A percentile compares a stretch with the other conserved stretches of the same genome.
Conservation (phyloP, 2,797 vertebrate species). For the Poecilia picta region DNA sequence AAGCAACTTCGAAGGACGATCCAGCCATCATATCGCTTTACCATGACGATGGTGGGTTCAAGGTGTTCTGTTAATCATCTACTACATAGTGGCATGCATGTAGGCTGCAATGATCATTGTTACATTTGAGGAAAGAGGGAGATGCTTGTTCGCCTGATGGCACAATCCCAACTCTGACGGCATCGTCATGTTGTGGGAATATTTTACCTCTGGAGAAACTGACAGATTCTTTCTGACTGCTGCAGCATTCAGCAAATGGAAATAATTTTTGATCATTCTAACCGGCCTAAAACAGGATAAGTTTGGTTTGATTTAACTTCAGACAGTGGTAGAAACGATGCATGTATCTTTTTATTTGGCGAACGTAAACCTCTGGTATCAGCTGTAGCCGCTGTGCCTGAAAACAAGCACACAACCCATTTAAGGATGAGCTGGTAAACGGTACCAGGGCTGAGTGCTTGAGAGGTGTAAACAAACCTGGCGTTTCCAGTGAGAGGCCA, state of each 20-base stretch:
- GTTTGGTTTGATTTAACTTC: background rate
- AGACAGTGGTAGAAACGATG: background rate
- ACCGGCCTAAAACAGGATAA: background rate
- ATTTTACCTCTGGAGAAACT: background rate
- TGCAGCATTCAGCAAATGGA: background rate
- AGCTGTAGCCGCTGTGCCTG: background rate
- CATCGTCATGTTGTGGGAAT: background rate
- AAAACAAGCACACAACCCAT: background rate
- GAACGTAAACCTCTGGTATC: background rate
- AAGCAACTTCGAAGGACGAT: background rate
- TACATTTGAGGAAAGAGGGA: background rate
- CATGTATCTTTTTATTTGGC: background rate
- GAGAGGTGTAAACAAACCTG: background rate
- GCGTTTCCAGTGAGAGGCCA: background rate
- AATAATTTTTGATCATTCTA: background rate
- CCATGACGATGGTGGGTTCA: background rate
- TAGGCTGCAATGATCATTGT: background rate
- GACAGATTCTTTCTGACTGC: no score
- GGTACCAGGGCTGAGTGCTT: background rate
- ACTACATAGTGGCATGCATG: background rate
- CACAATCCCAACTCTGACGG: background rate
- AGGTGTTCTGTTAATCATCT: background rate
- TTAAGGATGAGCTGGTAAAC: background rate
- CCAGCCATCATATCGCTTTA: background rate
- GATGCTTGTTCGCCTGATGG: background rate